Percentiles rank a stretch among this genome's conserved stretches.
Evolutionary conservation across 2,888 invertebrate genomes (phyloP).

Genomic region (Oligia strigilis): DNA sequence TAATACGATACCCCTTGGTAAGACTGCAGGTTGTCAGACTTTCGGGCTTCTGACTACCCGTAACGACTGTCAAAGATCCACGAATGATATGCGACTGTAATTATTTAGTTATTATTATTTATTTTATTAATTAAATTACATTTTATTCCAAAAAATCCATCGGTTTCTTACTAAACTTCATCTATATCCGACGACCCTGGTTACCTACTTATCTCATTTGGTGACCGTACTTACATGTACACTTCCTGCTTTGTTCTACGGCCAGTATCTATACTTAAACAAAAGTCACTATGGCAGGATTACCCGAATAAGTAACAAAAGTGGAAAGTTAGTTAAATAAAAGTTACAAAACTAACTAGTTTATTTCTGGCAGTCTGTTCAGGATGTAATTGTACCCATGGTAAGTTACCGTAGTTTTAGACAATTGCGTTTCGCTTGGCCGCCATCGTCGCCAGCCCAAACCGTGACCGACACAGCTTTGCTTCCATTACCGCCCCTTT

Average conservation of each 20-base stretch:
- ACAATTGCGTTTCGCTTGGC: conserved; percentile 73
- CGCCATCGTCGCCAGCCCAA: conserved; percentile 58
- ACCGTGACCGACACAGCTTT: conserved; percentile 63
- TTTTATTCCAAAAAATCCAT: not conserved
- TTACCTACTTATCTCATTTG: not conserved
- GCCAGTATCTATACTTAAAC: not conserved
- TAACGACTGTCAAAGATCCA: too few species aligned
- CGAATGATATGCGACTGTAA: too few species aligned
- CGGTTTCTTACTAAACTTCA: not conserved
- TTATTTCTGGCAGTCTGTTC: conserved; percentile 38
- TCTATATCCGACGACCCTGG: not conserved
- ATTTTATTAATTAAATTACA: not conserved
- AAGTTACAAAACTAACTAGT: conserved; percentile 28
- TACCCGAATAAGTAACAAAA: too few species aligned
- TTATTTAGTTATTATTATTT: too few species aligned
- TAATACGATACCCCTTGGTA: too few species aligned
- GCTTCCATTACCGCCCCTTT: conserved; percentile 55
- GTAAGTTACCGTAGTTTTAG: conserved; percentile 71
- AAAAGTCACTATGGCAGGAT: not conserved
- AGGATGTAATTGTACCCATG: conserved; percentile 44
- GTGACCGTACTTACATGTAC: not conserved
- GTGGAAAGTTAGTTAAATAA: too few species aligned
- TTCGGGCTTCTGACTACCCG: too few species aligned
- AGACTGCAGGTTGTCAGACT: too few species aligned
- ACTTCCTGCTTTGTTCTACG: not conserved